Evolutionary conservation across 1,140 invertebrate genomes (phyloP).

Genomic region (Ephestia elutella): DNA sequence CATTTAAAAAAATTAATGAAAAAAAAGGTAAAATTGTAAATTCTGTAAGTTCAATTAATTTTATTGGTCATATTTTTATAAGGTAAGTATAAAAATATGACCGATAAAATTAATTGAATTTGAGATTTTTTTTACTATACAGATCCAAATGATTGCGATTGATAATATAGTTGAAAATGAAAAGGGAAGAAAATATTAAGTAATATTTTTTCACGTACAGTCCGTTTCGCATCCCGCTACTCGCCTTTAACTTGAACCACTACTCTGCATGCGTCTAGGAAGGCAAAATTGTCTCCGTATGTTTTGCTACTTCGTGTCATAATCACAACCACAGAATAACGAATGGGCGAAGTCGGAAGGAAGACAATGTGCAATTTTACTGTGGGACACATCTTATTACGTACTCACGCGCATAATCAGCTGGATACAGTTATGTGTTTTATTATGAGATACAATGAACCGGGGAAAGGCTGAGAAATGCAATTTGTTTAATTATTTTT

Average conservation of each 20-base stretch:
- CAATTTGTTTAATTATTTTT: background rate
- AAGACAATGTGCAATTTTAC: background rate
- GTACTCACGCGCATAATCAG: background rate
- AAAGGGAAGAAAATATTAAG: too few relatives aligned
- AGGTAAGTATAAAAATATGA: too few relatives aligned
- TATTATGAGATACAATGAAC: background rate
- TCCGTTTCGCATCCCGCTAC: background rate
- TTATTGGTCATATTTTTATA: too few relatives aligned
- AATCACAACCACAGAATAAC: background rate
- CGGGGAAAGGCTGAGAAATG: background rate
- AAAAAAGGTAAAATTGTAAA: too few relatives aligned
- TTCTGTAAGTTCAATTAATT: too few relatives aligned
- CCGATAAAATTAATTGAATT: too few relatives aligned
- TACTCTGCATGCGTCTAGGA: background rate
- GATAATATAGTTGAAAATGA: too few relatives aligned
- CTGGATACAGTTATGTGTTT: background rate
- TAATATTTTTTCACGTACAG: background rate
- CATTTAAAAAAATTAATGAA: too few relatives aligned
- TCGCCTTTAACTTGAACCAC: background rate
- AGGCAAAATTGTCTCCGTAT: background rate
- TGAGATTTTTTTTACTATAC: too few relatives aligned
- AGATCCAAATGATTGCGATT: too few relatives aligned
- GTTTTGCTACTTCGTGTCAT: slow-evolving; percentile 1
- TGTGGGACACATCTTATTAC: background rate
- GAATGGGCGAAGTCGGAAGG: slow-evolving; percentile 1